Evolutionary conservation across 1,140 invertebrate species (phyloP), one percentile per base, ranked within the genome.

Genomic region (Drosophila kanapiae): DNA sequence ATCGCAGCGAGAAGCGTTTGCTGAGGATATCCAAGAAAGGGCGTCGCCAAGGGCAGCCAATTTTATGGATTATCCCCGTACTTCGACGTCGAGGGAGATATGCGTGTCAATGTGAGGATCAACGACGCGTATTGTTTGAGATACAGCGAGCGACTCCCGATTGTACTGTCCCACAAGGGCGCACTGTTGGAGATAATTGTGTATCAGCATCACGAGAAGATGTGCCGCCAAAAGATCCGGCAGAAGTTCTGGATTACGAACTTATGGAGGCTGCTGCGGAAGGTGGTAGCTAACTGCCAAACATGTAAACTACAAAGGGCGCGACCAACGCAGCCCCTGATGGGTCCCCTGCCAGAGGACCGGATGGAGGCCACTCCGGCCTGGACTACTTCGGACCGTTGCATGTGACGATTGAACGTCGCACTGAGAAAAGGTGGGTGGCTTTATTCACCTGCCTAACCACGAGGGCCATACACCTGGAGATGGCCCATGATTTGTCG

Each of bases 291-390:
- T 4, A 33, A 51, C 27, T 51, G 49, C n/a, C 13, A 14, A 1
- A n/a, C 16, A 6, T 51, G 49, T 27, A 51, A 51, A 7, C 29
- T n/a, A 3, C 49, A 14, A 4, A 14, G 49, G 14, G 49, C n/a
- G 5, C 27, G n/a, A 51, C 27, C 49, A 4, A 29, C 9, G 27
- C 31, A n/a, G 51, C 29, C 51, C 29, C 4, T 54, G 31, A 35
- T 54, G 51, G 51, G 51, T n/a, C n/a, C 8, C n/a, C 8, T 54
- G 29, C 51, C 51, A 9, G 47, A 49, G 47, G 47, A 54, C 16
- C 29, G 33, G 16, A 14, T 54, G 13, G 27, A 27, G 47, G 47
- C 47, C 47, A 29, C 14, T 14, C 23, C 23, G 23, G 23, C 23
- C 23, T 49, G 27, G 48, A 49, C 27, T n/a, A 31, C 7, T 49